These are phyloP conservation scores for Dolichopus griseipennis DNA, from an alignment of 2,888 invertebrate genomes.

Conservation along the genomic window DNA sequence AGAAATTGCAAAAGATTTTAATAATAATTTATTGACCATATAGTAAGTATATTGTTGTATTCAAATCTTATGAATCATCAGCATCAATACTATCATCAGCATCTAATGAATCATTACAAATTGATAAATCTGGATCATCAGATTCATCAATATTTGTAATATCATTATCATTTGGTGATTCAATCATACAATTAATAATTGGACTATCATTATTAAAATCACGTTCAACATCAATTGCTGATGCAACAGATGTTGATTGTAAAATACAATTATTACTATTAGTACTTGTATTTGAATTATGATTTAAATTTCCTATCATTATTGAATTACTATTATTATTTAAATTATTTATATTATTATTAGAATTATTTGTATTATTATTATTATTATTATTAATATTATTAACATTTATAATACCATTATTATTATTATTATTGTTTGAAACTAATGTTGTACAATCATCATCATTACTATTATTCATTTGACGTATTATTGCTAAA, in stretches of 20 bases:
- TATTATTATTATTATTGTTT: conserved; percentile 8
- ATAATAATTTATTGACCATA: no score
- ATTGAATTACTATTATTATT: neutral
- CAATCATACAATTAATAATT: conserved; percentile 21
- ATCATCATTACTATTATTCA: conserved; percentile 27
- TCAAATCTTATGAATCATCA: conserved; percentile 28
- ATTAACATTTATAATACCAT: neutral
- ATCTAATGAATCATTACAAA: conserved; percentile 42
- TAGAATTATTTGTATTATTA: neutral
- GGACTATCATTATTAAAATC: conserved; percentile 30
- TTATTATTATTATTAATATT: neutral
- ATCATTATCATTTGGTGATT: conserved; percentile 10
- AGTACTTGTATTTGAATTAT: conserved; percentile 1
- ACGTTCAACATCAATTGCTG: conserved; percentile 30
- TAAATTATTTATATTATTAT: neutral
- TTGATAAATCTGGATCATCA: conserved; percentile 42
- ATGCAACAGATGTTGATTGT: conserved; percentile 26
- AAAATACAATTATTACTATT: conserved; percentile 16
- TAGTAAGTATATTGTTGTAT: no score
- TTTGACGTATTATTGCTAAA: conserved; percentile 50
- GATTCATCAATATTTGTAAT: conserved; percentile 23
- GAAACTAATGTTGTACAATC: conserved; percentile 14
- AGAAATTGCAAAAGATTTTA: no score
- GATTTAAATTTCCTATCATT: neutral
- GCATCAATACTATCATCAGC: conserved; percentile 41